phyloP scores from a whole-genome alignment of 2,888 invertebrate genomes.

The Tethea ocularis region DNA sequence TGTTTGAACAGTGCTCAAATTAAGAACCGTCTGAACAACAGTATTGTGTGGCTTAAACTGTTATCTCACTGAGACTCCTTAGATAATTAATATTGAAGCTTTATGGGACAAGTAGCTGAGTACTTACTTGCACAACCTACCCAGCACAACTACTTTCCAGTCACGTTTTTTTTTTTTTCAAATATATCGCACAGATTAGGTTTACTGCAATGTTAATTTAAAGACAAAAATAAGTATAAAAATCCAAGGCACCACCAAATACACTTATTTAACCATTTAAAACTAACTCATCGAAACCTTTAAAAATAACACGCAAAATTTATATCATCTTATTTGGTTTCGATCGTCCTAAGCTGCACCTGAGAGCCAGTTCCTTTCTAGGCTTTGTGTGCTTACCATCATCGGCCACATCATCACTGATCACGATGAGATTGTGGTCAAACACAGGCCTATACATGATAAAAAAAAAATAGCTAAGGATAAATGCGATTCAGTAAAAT shows the following conservation, averaged over 20 bases:
- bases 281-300: not conserved
- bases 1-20: conserved; percentile 2
- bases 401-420: too few species aligned
- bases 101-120: not conserved
- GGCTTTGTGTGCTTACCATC: too few species aligned
- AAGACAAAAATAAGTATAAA: too few species aligned
- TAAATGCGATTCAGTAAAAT: not conserved
- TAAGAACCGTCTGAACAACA: not conserved
- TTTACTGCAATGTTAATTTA: not conserved
- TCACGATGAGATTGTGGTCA: too few species aligned
- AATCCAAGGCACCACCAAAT: too few species aligned
- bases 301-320: too few species aligned
- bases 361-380: too few species aligned
- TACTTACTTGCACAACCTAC: not conserved
- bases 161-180: not conserved
- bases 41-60: not conserved
- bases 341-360: too few species aligned
- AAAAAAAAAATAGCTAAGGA: too few species aligned
- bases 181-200: not conserved
- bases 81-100: not conserved
- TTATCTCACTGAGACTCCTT: not conserved
- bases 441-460: too few species aligned
- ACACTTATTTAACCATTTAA: not conserved
- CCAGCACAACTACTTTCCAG: not conserved
- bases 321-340: too few species aligned